Conservation (phyloP, 2,797 vertebrate species). For the Coregonus sp. region DNA sequence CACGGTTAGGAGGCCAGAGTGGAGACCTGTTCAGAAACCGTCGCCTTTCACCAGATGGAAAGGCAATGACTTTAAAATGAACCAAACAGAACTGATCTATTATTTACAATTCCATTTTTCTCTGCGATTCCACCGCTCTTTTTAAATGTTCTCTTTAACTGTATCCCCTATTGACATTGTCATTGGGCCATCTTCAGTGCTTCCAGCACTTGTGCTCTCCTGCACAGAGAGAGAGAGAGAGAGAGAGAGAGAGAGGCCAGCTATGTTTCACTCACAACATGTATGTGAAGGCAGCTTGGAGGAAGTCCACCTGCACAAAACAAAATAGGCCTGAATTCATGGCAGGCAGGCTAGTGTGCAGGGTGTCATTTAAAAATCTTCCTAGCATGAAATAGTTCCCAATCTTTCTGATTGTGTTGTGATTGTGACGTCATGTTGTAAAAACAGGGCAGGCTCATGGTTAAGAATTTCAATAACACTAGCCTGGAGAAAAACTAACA, state of each 20-base stretch:
- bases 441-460: not conserved
- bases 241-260: not conserved
- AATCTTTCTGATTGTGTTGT: no score
- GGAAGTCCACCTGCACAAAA: slow-evolving; percentile 5
- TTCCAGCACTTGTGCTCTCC: not conserved
- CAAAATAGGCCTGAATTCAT: not conserved
- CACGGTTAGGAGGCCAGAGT: not conserved
- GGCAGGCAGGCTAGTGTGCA: not conserved
- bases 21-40: not conserved
- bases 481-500: slow-evolving; percentile 1
- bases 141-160: not conserved
- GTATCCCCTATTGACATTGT: not conserved
- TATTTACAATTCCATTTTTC: not conserved
- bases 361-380: no score
- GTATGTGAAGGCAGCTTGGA: not conserved
- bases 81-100: not conserved
- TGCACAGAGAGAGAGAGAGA: not conserved
- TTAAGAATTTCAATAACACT: slow-evolving; percentile 2
- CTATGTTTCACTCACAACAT: not conserved
- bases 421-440: no score
- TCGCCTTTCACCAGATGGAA: slow-evolving; percentile 9
- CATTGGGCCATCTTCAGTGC: not conserved
- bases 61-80: not conserved
- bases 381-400: no score
- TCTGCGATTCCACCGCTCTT: not conserved